phyloP scores from a whole-genome alignment of 2,888 invertebrate genomes.

The Electrophaes corylata region DNA sequence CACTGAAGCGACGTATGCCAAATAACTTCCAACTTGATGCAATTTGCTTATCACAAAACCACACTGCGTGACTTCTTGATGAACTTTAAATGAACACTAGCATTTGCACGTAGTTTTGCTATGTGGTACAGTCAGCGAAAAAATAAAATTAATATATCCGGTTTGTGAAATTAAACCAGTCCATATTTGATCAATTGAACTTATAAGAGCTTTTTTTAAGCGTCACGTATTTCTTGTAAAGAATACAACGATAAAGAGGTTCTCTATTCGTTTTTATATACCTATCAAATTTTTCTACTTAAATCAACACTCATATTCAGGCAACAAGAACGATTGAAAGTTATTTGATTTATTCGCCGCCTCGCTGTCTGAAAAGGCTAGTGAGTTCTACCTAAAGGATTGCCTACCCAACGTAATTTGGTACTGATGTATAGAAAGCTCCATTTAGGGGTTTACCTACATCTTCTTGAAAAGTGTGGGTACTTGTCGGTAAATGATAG shows the following conservation, averaged over 20 bases:
- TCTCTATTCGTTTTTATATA: no score
- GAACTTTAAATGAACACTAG: no score
- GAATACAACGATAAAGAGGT: no score
- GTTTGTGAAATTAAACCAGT: no score
- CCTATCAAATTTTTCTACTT: background rate
- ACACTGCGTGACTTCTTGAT: no score
- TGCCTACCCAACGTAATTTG: constrained; percentile 39
- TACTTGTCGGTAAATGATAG: background rate
- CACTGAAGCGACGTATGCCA: background rate
- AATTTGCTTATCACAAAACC: background rate
- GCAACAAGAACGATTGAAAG: constrained; percentile 25
- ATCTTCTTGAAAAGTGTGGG: background rate
- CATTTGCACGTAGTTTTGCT: no score
- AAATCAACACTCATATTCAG: background rate
- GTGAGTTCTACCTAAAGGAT: constrained; percentile 36
- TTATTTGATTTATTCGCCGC: constrained; percentile 55
- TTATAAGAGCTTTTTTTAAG: no score
- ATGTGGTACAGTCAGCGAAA: no score
- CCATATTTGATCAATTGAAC: no score
- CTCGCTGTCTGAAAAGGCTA: constrained; percentile 40
- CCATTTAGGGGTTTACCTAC: constrained; percentile 3
- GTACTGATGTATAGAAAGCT: constrained; percentile 40
- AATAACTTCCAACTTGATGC: background rate
- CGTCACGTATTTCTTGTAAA: no score
- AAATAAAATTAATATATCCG: no score